Evolutionary conservation across 2,113 vertebrate genomes (phyloP).

Genomic region (Perca schrenkii): DNA sequence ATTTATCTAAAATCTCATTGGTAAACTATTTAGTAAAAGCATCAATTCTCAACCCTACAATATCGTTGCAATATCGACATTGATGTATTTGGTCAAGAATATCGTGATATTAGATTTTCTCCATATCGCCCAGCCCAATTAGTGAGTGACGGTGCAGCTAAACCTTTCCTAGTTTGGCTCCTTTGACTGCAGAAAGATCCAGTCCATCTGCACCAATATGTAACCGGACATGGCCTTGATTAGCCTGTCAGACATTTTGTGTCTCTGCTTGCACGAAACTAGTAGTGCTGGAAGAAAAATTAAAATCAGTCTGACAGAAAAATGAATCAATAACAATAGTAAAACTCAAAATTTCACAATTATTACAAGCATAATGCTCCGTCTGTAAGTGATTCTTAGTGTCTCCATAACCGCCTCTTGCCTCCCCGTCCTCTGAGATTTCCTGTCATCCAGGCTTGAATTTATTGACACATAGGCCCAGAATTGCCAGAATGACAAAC

Average conservation of each 20-base stretch:
- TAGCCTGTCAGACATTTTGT: no score
- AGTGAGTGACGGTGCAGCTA: neutral
- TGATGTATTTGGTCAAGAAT: no score
- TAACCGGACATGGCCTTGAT: neutral
- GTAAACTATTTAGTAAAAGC: no score
- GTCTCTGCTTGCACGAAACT: neutral
- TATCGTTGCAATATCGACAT: no score
- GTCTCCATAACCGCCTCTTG: neutral
- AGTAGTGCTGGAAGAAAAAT: neutral
- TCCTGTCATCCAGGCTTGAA: neutral
- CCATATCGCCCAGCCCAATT: no score
- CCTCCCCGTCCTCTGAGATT: neutral
- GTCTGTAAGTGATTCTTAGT: neutral
- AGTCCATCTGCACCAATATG: neutral
- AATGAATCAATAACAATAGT: neutral
- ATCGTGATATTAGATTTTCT: no score
- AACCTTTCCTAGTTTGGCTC: neutral
- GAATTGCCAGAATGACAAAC: neutral
- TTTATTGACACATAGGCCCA: neutral
- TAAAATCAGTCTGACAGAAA: neutral
- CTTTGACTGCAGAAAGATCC: neutral
- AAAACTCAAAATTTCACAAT: neutral
- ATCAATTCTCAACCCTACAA: no score
- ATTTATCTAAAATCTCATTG: no score
- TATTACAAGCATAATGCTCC: neutral